Evolutionary conservation across 2,797 vertebrate genomes (phyloP), one percentile per base, ranked within the genome.

Genomic region (Pipistrellus kuhlii): DNA sequence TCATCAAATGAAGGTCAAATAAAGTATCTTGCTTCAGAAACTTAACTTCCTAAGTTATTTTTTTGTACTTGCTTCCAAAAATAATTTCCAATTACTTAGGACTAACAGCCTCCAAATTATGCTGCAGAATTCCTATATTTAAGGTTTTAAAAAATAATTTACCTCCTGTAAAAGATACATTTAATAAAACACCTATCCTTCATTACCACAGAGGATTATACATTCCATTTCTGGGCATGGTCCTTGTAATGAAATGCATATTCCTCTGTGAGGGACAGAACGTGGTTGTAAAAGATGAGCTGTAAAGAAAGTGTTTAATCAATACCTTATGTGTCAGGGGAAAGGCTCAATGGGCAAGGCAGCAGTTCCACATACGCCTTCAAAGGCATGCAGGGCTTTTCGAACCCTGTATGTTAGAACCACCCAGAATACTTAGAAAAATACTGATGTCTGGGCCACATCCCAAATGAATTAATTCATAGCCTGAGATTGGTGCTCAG

Each of bases 1-100:
- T 96, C 90, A 96, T 4, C 0, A 94, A 90, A 92, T 44, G 66
- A 81, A 93, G 69, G 21, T 38, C 59, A 83, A 66, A 88, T 81
- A 55, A 23, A 55, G 21, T 23, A 55, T 55, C 8, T 92, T 86
- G 27, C 41, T 78, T 46, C 38, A 93, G 46, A 93, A 84, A 81
- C 41, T 94, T 85, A 81, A 81, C 46, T 93, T 84, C 75, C 44
- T 89, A 76, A 84, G 30, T 82, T 38, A 69, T 21, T 85, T 81
- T 44, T 85, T 77, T 64, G 10, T 38, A 41, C n/a, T 89, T 57
- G 76, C 84, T 72, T 90, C 44, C 53, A 77, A 93, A 75, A 81
- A 59, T 48, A 84, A 32, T 80, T 94, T 90, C 23, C 32, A 90
- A 77, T 76, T 89, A 93, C 35, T 53, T 7, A 90, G 62, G 51